Base-by-base conservation (phyloP, 2,797 vertebrate genomes). In the Esox lucius region DNA sequence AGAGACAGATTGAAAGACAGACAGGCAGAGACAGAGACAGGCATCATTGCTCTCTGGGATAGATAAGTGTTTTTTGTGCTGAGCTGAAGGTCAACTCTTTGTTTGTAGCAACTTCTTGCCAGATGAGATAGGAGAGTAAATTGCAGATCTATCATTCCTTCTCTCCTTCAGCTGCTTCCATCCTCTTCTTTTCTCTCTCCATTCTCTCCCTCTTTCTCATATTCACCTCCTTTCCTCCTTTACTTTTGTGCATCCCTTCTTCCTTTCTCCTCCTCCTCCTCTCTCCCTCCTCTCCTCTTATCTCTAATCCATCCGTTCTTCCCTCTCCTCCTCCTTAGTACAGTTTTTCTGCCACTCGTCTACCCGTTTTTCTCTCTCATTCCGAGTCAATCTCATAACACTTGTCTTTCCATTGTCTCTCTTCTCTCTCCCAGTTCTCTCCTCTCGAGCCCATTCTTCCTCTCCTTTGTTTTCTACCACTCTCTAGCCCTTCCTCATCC, bases 51-150 rank as follows among this genome's bases (percentile, higher is more conserved):
- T 84, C 83, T 85, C 83, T 67, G 81, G 75, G 80, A 92, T 73
- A 72, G 83, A 73, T 74, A 84, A 82, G 86, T 94, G 90, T 93
- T 95, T 94, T 94, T 94, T 92, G 28, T 93, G 90, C 69, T 93
- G 94, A 96, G 89, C 69, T 93, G 94, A 96, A 96, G 95, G 93
- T 95, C 95, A 96, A 90, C 83, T 90, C 94, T 95, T 95, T 95
- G 92, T 95, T 88, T 93, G 93, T 91, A 89, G 91, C 94, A 96
- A 95, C 92, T 95, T 96, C 91, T 90, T 94, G 90, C 94, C 93
- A 94, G 92, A 94, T 93, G 92, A 91, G 95, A 96, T 96, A 95
- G 95, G 94, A 91, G 83, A 93, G 90, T 94, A 95, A 96, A 96
- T 95, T 94, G 92, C 91, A 94, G 91, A 94, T 95, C 92, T 94